Evolutionary conservation across 2,888 invertebrate genomes (phyloP).

Genomic region (Lissocephala sabroskyi): DNA sequence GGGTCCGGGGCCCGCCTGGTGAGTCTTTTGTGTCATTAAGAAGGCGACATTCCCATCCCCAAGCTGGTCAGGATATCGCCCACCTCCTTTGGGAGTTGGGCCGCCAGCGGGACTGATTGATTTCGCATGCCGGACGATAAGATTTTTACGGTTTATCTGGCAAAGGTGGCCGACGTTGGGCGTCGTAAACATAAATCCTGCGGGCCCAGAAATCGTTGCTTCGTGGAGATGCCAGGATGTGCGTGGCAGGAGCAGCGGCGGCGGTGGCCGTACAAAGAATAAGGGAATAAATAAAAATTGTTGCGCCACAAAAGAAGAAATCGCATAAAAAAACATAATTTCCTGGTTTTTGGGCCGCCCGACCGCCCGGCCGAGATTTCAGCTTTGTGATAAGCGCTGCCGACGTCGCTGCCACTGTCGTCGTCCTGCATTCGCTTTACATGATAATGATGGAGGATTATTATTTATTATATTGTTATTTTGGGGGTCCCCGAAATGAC

Average conservation of each 20-base stretch:
- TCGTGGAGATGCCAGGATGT: neutral
- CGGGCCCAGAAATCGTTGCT: neutral
- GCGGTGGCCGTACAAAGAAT: neutral
- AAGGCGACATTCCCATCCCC: too few relatives aligned
- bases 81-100: slow-evolving; percentile 22
- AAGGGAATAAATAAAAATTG: neutral
- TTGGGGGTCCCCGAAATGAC: neutral
- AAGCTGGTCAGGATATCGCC: too few relatives aligned
- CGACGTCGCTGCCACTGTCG: slow-evolving; percentile 6
- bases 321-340: slow-evolving; percentile 66
- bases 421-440: slow-evolving; percentile 20
- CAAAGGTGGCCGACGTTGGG: slow-evolving; percentile 23
- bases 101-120: slow-evolving; percentile 42
- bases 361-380: slow-evolving; percentile 34
- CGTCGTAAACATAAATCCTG: slow-evolving; percentile 32
- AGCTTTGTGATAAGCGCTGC: slow-evolving; percentile 42
- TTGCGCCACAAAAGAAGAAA: slow-evolving; percentile 28
- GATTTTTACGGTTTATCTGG: slow-evolving; percentile 56
- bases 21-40: slow-evolving; percentile 32
- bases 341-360: slow-evolving; percentile 37
- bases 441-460: slow-evolving; percentile 62
- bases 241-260: neutral
- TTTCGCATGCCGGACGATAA: slow-evolving; percentile 55
- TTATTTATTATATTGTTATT: slow-evolving; percentile 45
- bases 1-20: too few relatives aligned